Conservation (phyloP, 2,888 invertebrate genomes). For the Actias luna region DNA sequence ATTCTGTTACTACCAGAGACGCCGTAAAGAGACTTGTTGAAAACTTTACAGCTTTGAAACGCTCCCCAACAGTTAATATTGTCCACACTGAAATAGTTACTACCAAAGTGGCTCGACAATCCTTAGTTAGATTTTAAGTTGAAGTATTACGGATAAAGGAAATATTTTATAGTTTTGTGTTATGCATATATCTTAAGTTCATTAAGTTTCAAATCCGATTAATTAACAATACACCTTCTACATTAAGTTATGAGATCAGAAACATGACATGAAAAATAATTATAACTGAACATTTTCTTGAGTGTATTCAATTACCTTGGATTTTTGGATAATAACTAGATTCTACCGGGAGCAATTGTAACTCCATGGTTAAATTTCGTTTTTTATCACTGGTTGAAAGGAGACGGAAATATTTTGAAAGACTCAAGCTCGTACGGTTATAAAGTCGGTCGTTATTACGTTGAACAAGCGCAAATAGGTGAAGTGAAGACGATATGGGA, state of each 20-base stretch:
- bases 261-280: too few species aligned
- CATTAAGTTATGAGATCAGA: too few species aligned
- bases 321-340: constrained; percentile 59
- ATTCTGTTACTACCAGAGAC: constrained; percentile 61
- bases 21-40: constrained; percentile 70
- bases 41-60: constrained; percentile 61
- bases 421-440: constrained; percentile 40
- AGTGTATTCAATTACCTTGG: constrained; percentile 57
- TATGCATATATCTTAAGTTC: background rate
- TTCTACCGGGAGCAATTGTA: constrained; percentile 51
- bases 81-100: constrained; percentile 49
- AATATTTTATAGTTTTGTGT: background rate
- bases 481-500: constrained; percentile 34
- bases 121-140: background rate
- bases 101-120: constrained; percentile 14
- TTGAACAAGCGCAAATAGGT: constrained; percentile 27
- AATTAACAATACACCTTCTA: background rate
- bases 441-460: constrained; percentile 43
- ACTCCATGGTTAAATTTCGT: constrained; percentile 45
- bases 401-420: constrained; percentile 38
- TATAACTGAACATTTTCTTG: constrained; percentile 45
- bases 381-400: constrained; percentile 30
- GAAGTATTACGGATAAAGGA: background rate
- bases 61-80: constrained; percentile 53
- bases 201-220: too few species aligned